phyloP scores from a whole-genome alignment of 2,888 invertebrate species.

The Conus canariensis region DNA sequence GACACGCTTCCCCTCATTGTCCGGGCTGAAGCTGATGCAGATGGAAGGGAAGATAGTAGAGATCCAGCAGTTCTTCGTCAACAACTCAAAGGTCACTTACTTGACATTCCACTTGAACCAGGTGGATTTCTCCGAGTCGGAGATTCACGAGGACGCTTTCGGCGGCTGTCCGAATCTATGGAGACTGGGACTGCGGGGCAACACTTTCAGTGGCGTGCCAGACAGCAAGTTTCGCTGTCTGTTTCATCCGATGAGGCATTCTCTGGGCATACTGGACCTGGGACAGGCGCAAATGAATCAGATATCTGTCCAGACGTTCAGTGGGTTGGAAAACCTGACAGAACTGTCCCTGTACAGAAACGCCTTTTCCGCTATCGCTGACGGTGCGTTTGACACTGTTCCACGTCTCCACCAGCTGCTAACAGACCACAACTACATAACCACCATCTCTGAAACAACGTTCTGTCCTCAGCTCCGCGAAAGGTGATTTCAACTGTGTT shows the following conservation, averaged over 20 bases:
- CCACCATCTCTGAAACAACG: not conserved
- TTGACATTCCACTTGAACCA: not conserved
- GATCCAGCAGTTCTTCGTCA: not conserved
- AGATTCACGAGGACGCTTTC: not conserved
- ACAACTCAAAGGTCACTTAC: not conserved
- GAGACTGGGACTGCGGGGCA: not conserved
- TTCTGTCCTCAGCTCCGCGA: not conserved
- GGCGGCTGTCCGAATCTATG: not conserved
- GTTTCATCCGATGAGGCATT: not conserved
- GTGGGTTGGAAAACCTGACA: not conserved
- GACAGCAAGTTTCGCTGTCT: not conserved
- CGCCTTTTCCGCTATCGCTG: not conserved
- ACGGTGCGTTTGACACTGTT: not conserved
- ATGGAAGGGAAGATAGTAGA: conserved; percentile 11
- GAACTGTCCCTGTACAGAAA: not conserved
- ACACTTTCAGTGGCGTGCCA: not conserved
- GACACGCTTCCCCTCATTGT: not conserved
- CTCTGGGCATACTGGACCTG: not conserved
- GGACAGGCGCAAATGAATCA: not conserved
- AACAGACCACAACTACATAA: not conserved
- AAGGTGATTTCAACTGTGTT: not conserved
- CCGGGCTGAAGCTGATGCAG: not conserved
- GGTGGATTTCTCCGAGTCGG: conserved; percentile 1
- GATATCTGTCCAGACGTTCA: not conserved
- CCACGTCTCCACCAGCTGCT: not conserved